phyloP scores from a whole-genome alignment of 2,888 invertebrate genomes.

The Oscheius sp. region DNA sequence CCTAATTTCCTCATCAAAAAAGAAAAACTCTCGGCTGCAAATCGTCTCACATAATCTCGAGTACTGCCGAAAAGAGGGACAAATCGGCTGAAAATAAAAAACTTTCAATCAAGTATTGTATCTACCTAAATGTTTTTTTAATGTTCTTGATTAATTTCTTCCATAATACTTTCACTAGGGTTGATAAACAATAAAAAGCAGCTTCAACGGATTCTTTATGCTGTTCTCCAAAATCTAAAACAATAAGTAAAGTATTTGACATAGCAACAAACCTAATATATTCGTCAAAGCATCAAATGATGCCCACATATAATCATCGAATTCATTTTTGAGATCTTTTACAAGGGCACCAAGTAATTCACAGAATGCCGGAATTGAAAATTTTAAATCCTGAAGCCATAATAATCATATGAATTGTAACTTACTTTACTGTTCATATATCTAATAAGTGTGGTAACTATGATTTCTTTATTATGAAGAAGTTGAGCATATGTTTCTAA shows the following conservation, averaged over 20 bases:
- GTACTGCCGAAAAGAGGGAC: constrained; percentile 80
- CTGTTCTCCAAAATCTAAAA: constrained; percentile 44
- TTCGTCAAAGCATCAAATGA: constrained; percentile 46
- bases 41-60: constrained; percentile 86
- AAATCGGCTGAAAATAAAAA: constrained; percentile 46
- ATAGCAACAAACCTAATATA: constrained; percentile 36
- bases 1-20: constrained; percentile 82
- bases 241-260: not conserved
- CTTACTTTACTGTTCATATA: constrained; percentile 81
- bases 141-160: constrained; percentile 84
- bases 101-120: not conserved
- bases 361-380: constrained; percentile 45
- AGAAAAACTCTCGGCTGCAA: constrained; percentile 94
- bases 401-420: constrained; percentile 28
- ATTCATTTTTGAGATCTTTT: constrained; percentile 57
- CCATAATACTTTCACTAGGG: constrained; percentile 88
- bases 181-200: constrained; percentile 85
- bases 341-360: constrained; percentile 54
- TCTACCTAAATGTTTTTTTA: constrained; percentile 66
- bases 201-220: constrained; percentile 77
- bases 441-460: constrained; percentile 76
- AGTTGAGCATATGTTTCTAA: constrained; percentile 84
- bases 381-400: constrained; percentile 23
- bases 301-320: constrained; percentile 53
- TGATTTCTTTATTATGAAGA: constrained; percentile 76